Evolutionary conservation across 2,113 vertebrate genomes (phyloP), one percentile per base, ranked within the genome.

Genomic region (Ameiurus melas): DNA sequence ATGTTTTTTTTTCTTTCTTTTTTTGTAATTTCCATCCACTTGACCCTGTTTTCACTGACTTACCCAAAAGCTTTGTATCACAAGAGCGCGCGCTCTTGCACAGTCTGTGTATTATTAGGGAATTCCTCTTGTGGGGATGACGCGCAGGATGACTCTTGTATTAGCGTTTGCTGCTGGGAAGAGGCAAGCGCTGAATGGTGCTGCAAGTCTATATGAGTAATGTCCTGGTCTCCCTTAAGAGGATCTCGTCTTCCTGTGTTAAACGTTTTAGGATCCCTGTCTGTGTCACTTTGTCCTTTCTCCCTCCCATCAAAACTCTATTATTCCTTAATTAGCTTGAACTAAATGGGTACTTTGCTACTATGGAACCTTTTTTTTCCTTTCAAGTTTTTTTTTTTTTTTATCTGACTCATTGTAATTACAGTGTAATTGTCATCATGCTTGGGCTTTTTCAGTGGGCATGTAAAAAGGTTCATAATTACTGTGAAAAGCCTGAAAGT

Each of bases 401-500:
- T 6, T 7, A n/a, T 83, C 79, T 73, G 83, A 90, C 33, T 73
- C 33, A 83, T 85, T 85, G 70, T 85, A 79, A 85, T 89, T 87
- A 70, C 60, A 83, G 71, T 51, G 73, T 89, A 85, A 62, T 66
- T 84, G 57, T 91, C 80, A 78, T 87, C 88, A 51, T 92, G 84
- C 90, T 60, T 88, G 90, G 89, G 86, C 70, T 86, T 85, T 85
- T 62, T 86, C 89, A 88, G 75, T 86, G 66, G 85, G 91, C 77
- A 89, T 70, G 83, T 89, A 91, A 47, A 93, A 62, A 85, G 92
- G 91, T 85, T 90, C 85, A 92, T 88, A 93, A 82, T 91, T 94
- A 94, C 92, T 94, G 93, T 95, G 91, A 94, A 94, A 91, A 89
- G 90, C 88, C 91, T 92, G 27, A 88, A 92, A 91, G 87, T 90